phyloP scores from a whole-genome alignment of 2,797 vertebrate species.

The Enteromius trimaculatus region DNA sequence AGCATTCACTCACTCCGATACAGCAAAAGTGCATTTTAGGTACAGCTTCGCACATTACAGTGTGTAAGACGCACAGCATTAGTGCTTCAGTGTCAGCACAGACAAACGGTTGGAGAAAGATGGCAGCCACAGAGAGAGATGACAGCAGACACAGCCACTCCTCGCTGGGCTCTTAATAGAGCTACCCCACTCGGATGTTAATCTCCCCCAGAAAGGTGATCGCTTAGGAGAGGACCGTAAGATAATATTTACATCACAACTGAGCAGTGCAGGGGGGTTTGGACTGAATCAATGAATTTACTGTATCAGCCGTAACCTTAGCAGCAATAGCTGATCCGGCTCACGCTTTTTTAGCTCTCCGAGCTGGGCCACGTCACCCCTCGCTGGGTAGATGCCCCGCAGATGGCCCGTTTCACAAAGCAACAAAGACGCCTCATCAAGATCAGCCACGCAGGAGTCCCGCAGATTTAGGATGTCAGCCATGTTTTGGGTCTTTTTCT shows the following conservation, averaged over 20 bases:
- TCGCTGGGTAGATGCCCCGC: constrained; percentile 50
- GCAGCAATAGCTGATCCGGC: constrained; percentile 48
- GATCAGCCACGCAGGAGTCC: constrained; percentile 59
- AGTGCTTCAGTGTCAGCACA: background rate
- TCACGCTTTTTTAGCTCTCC: constrained; percentile 48
- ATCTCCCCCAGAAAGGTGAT: constrained; percentile 76
- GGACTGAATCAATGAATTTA: constrained; percentile 66
- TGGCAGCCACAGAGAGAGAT: constrained; percentile 55
- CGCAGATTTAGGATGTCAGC: constrained; percentile 59
- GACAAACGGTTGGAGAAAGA: constrained; percentile 36
- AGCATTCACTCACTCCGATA: background rate
- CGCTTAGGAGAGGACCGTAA: constrained; percentile 68
- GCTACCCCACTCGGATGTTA: constrained; percentile 69
- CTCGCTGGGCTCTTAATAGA: constrained; percentile 62
- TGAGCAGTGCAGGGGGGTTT: constrained; percentile 57
- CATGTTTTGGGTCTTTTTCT: constrained; percentile 58
- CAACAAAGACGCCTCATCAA: constrained; percentile 62
- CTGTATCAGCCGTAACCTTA: constrained; percentile 66
- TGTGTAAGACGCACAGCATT: constrained; percentile 6
- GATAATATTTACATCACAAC: constrained; percentile 79
- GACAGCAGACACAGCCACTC: constrained; percentile 41
- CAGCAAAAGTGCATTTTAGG: constrained; percentile 14
- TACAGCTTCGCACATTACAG: constrained; percentile 32
- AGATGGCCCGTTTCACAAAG: constrained; percentile 59
- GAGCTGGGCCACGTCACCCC: constrained; percentile 53